Evolutionary conservation across 1,140 invertebrate species (phyloP).

Genomic region (Eupeodes corollae): DNA sequence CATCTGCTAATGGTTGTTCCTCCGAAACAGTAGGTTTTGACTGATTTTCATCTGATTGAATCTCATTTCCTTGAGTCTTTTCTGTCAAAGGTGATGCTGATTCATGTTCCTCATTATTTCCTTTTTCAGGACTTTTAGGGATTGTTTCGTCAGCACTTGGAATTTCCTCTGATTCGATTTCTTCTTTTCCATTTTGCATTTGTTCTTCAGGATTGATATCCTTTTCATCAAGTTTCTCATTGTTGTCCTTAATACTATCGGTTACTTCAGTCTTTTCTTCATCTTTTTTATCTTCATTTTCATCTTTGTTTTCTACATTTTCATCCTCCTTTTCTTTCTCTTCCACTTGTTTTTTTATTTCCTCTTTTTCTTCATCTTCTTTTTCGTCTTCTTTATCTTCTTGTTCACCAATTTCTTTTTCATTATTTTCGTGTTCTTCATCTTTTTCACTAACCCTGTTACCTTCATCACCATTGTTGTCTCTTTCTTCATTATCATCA

Average conservation of each 20-base stretch:
- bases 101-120: slow-evolving; percentile 14
- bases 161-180: background rate
- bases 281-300: background rate
- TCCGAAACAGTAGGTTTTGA: background rate
- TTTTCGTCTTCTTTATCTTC: background rate
- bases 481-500: slow-evolving; percentile 13
- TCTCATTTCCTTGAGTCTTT: slow-evolving; percentile 14
- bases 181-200: background rate
- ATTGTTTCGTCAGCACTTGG: slow-evolving; percentile 4
- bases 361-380: slow-evolving; percentile 4
- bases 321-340: slow-evolving; percentile 6
- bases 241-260: no score
- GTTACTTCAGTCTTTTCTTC: slow-evolving; percentile 3
- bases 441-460: slow-evolving; percentile 5
- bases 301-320: background rate
- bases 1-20: background rate
- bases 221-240: slow-evolving; percentile 1
- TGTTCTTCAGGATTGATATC: slow-evolving; percentile 5
- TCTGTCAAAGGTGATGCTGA: slow-evolving; percentile 5
- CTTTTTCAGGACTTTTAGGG: slow-evolving; percentile 8
- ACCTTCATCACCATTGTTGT: slow-evolving; percentile 5
- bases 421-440: slow-evolving; percentile 5
- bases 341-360: slow-evolving; percentile 18
- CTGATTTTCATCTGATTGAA: background rate
- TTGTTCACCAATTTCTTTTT: slow-evolving; percentile 3